Evolutionary conservation across 2,797 vertebrate species (phyloP).

Genomic region (Leptodactylus fallax): DNA sequence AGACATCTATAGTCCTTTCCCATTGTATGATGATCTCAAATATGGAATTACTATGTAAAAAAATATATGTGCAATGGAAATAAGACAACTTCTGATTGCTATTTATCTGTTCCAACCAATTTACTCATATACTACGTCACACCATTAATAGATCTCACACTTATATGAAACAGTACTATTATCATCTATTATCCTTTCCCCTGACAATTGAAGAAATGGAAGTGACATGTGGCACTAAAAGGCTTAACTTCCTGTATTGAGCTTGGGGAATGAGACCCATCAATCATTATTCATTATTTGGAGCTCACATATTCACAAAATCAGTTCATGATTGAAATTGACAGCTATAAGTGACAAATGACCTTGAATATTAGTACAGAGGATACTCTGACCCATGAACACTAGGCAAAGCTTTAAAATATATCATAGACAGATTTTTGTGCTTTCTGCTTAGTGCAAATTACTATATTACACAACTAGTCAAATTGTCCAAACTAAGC

Average conservation of each 20-base stretch:
- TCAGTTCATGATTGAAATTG: neutral
- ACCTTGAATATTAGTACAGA: neutral
- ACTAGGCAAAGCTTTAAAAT: neutral
- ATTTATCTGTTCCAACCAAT: neutral
- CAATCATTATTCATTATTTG: neutral
- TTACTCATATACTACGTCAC: neutral
- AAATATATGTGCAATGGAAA: neutral
- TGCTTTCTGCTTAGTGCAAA: neutral
- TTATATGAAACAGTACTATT: neutral
- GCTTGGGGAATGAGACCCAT: neutral
- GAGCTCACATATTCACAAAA: neutral
- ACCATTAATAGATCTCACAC: neutral
- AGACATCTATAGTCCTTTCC: no score
- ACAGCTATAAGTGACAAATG: neutral
- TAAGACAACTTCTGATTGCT: neutral
- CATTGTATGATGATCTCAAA: neutral
- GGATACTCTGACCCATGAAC: no score
- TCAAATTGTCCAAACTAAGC: no score
- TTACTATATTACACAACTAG: no score
- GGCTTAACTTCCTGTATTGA: neutral
- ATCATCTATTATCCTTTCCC: neutral
- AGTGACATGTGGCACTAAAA: constrained; percentile 4
- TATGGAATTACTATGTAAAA: neutral
- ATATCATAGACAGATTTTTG: neutral
- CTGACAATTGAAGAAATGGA: neutral